A percentile compares a stretch with the other conserved stretches of the same genome.
These are phyloP conservation scores for Anolis carolinensis DNA, from an alignment of 2,113 vertebrate species.

Conservation along the genomic window DNA sequence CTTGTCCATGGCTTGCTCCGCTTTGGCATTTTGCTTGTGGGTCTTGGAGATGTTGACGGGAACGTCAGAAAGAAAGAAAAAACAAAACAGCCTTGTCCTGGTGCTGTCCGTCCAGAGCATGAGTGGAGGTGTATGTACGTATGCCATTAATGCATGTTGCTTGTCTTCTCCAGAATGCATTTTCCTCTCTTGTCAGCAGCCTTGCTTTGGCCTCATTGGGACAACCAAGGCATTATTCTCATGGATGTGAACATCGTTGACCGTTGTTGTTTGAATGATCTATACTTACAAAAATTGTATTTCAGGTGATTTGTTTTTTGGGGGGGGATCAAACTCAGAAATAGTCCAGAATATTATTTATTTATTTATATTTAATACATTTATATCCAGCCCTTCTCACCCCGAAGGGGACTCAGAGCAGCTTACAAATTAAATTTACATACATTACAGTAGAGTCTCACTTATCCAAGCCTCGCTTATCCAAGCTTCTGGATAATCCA, in stretches of 20 bases:
- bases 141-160: constrained; percentile 62
- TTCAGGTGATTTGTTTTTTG: constrained; percentile 32
- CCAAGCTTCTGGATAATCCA: too few species aligned
- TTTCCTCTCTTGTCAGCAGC: constrained; percentile 2
- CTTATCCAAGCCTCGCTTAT: too few species aligned
- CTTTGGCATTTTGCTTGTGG: constrained; percentile 43
- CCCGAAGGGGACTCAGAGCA: too few species aligned
- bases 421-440: too few species aligned
- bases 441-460: too few species aligned
- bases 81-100: constrained; percentile 29
- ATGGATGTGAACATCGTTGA: background rate
- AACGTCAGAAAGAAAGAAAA: too few species aligned
- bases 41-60: constrained; percentile 6
- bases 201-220: constrained; percentile 9
- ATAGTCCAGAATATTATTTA: background rate
- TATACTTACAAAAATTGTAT: background rate
- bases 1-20: constrained; percentile 58
- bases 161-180: constrained; percentile 25
- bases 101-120: constrained; percentile 44
- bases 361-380: too few species aligned
- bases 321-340: constrained; percentile 17
- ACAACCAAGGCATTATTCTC: constrained; percentile 9
- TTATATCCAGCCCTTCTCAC: too few species aligned
- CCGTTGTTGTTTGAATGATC: constrained; percentile 12
- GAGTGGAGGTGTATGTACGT: constrained; percentile 14